Evolutionary conservation across 1,140 invertebrate species (phyloP).

Genomic region (Neodiprion virginianus): DNA sequence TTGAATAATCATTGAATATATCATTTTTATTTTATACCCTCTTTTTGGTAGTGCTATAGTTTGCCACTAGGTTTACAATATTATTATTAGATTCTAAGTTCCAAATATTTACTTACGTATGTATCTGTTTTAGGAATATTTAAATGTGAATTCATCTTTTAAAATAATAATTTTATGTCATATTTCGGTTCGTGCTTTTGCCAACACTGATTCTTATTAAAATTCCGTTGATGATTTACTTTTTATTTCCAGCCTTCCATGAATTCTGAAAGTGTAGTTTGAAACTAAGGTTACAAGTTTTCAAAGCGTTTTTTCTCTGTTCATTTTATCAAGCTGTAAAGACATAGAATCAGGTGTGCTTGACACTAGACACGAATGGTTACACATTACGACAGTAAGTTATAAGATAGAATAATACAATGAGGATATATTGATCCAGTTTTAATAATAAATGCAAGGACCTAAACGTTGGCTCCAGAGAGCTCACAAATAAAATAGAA

Average conservation of each 20-base stretch:
- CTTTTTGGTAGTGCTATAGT: slow-evolving; percentile 51
- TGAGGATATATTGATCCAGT: slow-evolving; percentile 10
- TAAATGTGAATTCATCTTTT: slow-evolving; percentile 38
- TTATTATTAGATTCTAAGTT: slow-evolving; percentile 48
- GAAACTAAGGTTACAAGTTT: not conserved
- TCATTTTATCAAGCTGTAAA: slow-evolving; percentile 19
- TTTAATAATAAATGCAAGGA: not conserved
- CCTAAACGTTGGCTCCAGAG: not conserved
- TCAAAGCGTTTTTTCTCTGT: not conserved
- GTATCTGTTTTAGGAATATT: slow-evolving; percentile 23
- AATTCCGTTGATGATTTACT: slow-evolving; percentile 11
- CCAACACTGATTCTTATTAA: slow-evolving; percentile 46
- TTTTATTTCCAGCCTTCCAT: not conserved
- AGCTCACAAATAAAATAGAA: not conserved
- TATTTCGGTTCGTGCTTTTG: slow-evolving; percentile 44
- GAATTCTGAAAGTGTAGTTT: not conserved
- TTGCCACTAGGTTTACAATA: slow-evolving; percentile 51
- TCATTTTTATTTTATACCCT: slow-evolving; percentile 47
- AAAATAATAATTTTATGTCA: slow-evolving; percentile 35
- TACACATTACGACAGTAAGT: slow-evolving; percentile 43
- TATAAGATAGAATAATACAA: slow-evolving; percentile 46
- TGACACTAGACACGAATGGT: slow-evolving; percentile 47
- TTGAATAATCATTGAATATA: slow-evolving; percentile 55
- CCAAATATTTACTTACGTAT: slow-evolving; percentile 43
- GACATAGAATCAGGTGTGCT: slow-evolving; percentile 51